Base-by-base conservation (phyloP, 2,888 invertebrate species). In the Stratiomys singularior region DNA sequence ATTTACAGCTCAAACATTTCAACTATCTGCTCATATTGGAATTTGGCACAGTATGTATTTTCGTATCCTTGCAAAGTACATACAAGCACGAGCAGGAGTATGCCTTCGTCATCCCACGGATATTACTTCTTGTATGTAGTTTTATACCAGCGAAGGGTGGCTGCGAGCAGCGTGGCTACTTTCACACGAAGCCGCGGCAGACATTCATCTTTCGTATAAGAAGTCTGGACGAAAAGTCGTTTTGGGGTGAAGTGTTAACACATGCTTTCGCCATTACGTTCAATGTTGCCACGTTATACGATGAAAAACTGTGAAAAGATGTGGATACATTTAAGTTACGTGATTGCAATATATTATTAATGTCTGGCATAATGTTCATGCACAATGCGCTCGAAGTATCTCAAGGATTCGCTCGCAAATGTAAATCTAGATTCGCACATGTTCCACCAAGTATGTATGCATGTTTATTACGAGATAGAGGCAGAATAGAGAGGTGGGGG, bases 321-420 rank as follows among this genome's bases (percentile, higher is more conserved):
- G 66, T 64, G 76, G 76, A 76, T 64, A 77, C 76, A 77, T 77
- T 77, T 47, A 77, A 77, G 56, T 66, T 77, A 77, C 76, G 76
- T 77, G 76, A 77, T 77, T 66, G 76, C 76, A 77, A 77, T 77
- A 46, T 77, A 67, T 77, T 67, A 77, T 67, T 77, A 56, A 77
- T 44, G 66, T 72, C 23, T 30, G 58, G 28, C 56, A 71, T 25
- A 11, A 18, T 46, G 56, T 30, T 69, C 64, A 64, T 64, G 30
- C 28, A 13, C n/a, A 13, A 30, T 60, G 60, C 11, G 11, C 11
- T 13, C 7, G 7, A 13, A 21, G 25, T 60, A 52, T 52, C 15
- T 5, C 52, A 15, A 23, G 60, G 37, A 37, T 37, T 37, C 9
- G 37, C 25, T 60, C 21, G 2, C 23, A 23, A 60, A 25, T 60